phyloP scores from a whole-genome alignment of 2,113 vertebrate genomes.

The Lepisosteus oculatus region DNA sequence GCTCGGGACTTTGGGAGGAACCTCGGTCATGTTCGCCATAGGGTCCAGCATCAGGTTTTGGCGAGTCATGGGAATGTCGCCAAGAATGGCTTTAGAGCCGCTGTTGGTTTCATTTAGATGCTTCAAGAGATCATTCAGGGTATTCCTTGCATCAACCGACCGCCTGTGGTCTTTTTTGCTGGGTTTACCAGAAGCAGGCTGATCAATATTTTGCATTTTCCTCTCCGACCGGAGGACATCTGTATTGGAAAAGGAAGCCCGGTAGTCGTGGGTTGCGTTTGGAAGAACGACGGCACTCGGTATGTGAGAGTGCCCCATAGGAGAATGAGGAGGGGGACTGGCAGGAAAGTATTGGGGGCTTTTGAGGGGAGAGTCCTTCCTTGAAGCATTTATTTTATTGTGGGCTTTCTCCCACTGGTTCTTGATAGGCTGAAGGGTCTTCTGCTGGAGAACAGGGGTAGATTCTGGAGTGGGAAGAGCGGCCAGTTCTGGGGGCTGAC shows the following conservation, averaged over 20 bases:
- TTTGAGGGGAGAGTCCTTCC: slow-evolving; percentile 79
- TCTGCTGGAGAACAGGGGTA: slow-evolving; percentile 92
- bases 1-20: slow-evolving; percentile 92
- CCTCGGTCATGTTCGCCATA: slow-evolving; percentile 84
- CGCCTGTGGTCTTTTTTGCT: slow-evolving; percentile 86
- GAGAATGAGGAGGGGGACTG: slow-evolving; percentile 81
- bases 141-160: slow-evolving; percentile 92
- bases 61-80: slow-evolving; percentile 80
- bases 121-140: slow-evolving; percentile 92
- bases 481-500: slow-evolving; percentile 88
- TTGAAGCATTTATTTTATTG: slow-evolving; percentile 67
- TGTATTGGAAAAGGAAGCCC: slow-evolving; percentile 74
- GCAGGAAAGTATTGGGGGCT: slow-evolving; percentile 86
- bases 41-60: slow-evolving; percentile 89
- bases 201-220: slow-evolving; percentile 76
- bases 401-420: slow-evolving; percentile 85
- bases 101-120: slow-evolving; percentile 86
- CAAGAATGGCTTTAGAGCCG: slow-evolving; percentile 85
- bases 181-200: slow-evolving; percentile 69
- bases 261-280: slow-evolving; percentile 90
- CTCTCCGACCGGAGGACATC: slow-evolving; percentile 83
- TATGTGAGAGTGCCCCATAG: slow-evolving; percentile 83
- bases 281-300: slow-evolving; percentile 95
- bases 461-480: slow-evolving; percentile 94
- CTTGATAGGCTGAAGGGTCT: slow-evolving; percentile 85